These are phyloP conservation scores for Gisinianus flammeolus DNA, from an alignment of 2,888 invertebrate genomes.

Conservation along the genomic window DNA sequence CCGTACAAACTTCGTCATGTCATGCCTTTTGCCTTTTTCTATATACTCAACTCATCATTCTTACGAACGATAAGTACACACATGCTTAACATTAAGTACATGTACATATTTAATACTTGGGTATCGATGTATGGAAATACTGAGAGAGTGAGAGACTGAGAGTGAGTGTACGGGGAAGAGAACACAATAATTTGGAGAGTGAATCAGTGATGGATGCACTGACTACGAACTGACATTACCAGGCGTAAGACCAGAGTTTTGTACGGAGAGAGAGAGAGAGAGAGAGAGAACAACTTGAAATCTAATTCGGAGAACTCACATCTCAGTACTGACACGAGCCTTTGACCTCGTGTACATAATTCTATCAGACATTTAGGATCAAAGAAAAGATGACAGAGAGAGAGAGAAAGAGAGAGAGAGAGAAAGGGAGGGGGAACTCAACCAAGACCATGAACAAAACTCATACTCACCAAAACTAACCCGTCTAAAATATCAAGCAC, in stretches of 20 bases:
- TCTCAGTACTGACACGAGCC: conserved; percentile 46
- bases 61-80: not conserved
- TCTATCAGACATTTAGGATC: conserved; percentile 53
- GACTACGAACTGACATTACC: not conserved
- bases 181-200: conserved; percentile 1
- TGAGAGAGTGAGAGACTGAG: not conserved
- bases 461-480: not conserved
- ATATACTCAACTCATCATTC: conserved; percentile 9
- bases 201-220: not conserved
- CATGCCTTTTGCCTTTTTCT: not conserved
- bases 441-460: conserved; percentile 5
- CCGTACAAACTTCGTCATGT: not conserved
- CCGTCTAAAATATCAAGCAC: conserved; percentile 14
- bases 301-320: conserved; percentile 40
- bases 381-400: conserved; percentile 36
- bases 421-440: not conserved
- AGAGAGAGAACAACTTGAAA: conserved; percentile 24
- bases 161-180: not conserved
- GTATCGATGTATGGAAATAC: not conserved
- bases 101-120: not conserved
- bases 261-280: conserved; percentile 1
- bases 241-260: too few relatives aligned
- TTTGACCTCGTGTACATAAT: conserved; percentile 52
- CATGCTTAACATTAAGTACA: not conserved
- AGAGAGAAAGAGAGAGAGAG: not conserved